phyloP scores from a whole-genome alignment of 2,888 invertebrate genomes.

The Microplitis deprimator region DNA sequence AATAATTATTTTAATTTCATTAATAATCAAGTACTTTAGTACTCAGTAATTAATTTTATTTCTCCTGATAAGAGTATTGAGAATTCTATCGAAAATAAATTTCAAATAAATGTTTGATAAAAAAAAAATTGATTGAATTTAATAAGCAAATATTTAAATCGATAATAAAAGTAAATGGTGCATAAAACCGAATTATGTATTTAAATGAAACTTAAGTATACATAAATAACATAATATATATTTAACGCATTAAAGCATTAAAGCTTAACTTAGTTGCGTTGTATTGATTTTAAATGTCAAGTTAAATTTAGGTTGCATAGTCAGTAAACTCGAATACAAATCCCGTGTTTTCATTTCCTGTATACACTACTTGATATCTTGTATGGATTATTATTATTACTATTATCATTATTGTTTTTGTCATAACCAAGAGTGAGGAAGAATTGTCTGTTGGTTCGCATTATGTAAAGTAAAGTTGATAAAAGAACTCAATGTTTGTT shows the following conservation, averaged over 20 bases:
- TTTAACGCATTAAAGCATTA: constrained; percentile 20
- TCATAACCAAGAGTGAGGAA: not conserved
- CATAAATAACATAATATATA: not conserved
- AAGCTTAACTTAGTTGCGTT: constrained; percentile 31
- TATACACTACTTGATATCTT: not conserved
- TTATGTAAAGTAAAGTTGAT: not conserved
- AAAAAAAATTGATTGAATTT: no score
- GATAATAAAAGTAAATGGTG: not conserved
- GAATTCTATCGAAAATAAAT: no score
- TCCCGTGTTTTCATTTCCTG: not conserved
- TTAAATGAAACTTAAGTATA: not conserved
- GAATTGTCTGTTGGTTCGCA: not conserved
- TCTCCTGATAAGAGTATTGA: no score
- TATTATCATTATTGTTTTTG: not conserved
- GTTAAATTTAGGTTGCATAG: constrained; percentile 15
- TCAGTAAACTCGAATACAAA: constrained; percentile 8
- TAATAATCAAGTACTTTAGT: no score
- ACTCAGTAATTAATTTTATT: no score
- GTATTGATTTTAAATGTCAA: constrained; percentile 51
- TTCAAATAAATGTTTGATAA: no score
- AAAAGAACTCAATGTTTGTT: not conserved
- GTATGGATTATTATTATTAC: not conserved
- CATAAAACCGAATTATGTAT: not conserved
- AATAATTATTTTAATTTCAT: no score
- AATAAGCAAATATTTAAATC: not conserved